Percentiles rank a stretch among this genome's conserved stretches.
Evolutionary conservation across 1,140 invertebrate species (phyloP).

Genomic region (Tribolium castaneum): DNA sequence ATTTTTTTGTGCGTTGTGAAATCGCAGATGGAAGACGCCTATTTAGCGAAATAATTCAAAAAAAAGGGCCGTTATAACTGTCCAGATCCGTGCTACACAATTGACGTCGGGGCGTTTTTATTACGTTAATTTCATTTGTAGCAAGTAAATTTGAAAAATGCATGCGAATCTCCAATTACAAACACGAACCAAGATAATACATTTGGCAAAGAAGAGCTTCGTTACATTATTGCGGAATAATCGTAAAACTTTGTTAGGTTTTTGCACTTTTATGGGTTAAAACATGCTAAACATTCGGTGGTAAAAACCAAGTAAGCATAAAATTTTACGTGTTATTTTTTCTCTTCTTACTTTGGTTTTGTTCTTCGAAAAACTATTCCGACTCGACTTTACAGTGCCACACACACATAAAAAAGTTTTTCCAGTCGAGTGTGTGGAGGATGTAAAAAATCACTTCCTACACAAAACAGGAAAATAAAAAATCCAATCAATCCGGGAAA

Average conservation of each 20-base stretch:
- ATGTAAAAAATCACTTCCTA: conserved; percentile 27
- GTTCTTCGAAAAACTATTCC: conserved; percentile 20
- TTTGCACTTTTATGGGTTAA: conserved; percentile 21
- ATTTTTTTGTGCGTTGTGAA: neutral
- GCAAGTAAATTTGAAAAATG: conserved; percentile 17
- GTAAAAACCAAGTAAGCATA: conserved; percentile 26
- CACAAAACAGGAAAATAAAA: conserved; percentile 31
- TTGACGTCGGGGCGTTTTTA: conserved; percentile 21
- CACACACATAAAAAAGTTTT: conserved; percentile 17
- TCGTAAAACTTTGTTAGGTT: conserved; percentile 31
- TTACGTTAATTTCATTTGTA: conserved; percentile 14
- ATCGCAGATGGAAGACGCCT: neutral
- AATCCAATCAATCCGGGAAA: conserved; percentile 12
- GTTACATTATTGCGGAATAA: conserved; percentile 20
- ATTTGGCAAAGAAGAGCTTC: conserved; percentile 14
- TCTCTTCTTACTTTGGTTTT: neutral
- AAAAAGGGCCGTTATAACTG: neutral
- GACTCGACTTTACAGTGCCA: conserved; percentile 1
- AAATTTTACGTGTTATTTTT: conserved; percentile 33
- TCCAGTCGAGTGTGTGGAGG: conserved; percentile 10
- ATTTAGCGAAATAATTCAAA: neutral
- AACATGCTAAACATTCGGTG: conserved; percentile 30
- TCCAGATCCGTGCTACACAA: neutral
- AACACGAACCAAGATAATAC: conserved; percentile 19
- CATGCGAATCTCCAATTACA: conserved; percentile 30